Base-by-base conservation (phyloP, 2,888 invertebrate species). In the Erannis defoliaria region DNA sequence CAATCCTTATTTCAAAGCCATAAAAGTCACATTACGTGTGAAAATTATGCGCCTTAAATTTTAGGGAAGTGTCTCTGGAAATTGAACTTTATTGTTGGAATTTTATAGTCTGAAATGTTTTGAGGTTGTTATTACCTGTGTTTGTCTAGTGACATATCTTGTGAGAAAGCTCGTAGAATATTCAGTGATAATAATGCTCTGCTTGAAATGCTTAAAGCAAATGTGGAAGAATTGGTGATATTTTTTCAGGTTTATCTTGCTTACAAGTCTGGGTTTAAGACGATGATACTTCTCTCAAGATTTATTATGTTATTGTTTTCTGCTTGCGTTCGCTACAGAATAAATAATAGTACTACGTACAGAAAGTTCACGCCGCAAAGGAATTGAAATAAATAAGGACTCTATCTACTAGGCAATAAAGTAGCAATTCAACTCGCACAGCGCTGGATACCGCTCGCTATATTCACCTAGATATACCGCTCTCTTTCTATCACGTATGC, bases 11-110 rank as follows among this genome's bases (percentile, higher is more conserved):
- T 69, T 43, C 63, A 31, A 54, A 38, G 65, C 51, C 46, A 66
- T 70, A 66, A 66, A 67, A 66, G 62, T 66, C 67, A 62, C 67
- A 67, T 70, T 70, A 67, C 55, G 62, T 63, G 45, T 51, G 38
- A 61, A 68, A 70, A 58, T 58, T 57, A 67, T 70, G 62, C 58
- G 38, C 61, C 45, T 67, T 58, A 59, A 51, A 65, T 33, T 60
- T 29, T 35, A 33, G 29, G 14, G 16, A 33, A n/a, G n/a, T n/a
- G 54, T 43, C 12, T 37, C 6, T 5, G 18, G 6, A 56, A 62
- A 57, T 59, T 53, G 37, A 50, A 23, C 58, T 56, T 40, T 68
- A 61, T 38, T 16, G 0, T 12, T 9, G 9, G 5, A 5, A 0
- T 1, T 2, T 35, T 57, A 66, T 42, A 55, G 59, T 59, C 8